A percentile compares a stretch with the other conserved stretches of the same genome.
Evolutionary conservation across 2,113 vertebrate species (phyloP).

Genomic region (Condylura cristata): DNA sequence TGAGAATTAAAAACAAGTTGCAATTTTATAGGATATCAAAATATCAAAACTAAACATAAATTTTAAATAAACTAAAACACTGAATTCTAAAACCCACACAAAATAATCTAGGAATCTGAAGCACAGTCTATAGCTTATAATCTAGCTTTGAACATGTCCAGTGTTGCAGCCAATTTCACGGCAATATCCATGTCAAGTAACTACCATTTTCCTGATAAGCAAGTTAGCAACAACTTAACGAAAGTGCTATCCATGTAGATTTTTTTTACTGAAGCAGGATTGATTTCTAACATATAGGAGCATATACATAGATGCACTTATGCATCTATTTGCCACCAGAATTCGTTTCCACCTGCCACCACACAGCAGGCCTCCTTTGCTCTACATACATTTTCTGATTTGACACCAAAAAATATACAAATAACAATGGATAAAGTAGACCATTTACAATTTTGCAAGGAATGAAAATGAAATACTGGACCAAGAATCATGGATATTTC

Average conservation of each 20-base stretch:
- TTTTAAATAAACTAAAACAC: constrained; percentile 14
- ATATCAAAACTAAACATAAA: constrained; percentile 37
- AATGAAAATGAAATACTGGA: constrained; percentile 25
- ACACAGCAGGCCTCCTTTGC: not conserved
- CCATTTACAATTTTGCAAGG: constrained; percentile 9
- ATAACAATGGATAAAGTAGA: constrained; percentile 32
- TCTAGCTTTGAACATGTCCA: not conserved
- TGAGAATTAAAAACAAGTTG: not conserved
- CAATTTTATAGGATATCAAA: constrained; percentile 1
- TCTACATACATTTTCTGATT: not conserved
- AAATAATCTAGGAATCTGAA: not conserved
- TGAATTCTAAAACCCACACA: not conserved
- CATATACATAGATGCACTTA: not conserved
- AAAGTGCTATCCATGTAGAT: not conserved
- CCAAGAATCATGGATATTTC: not conserved
- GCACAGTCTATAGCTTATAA: not conserved
- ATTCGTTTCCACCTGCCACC: not conserved
- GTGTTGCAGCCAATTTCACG: not conserved
- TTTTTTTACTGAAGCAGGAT: not conserved
- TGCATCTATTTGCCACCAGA: not conserved
- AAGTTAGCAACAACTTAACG: constrained; percentile 7
- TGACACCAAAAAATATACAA: not conserved
- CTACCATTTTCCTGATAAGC: not conserved
- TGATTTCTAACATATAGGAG: not conserved
- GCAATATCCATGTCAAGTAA: constrained; percentile 8